Evolutionary conservation across 2,113 vertebrate species (phyloP).

Genomic region (Podilymbus podiceps): DNA sequence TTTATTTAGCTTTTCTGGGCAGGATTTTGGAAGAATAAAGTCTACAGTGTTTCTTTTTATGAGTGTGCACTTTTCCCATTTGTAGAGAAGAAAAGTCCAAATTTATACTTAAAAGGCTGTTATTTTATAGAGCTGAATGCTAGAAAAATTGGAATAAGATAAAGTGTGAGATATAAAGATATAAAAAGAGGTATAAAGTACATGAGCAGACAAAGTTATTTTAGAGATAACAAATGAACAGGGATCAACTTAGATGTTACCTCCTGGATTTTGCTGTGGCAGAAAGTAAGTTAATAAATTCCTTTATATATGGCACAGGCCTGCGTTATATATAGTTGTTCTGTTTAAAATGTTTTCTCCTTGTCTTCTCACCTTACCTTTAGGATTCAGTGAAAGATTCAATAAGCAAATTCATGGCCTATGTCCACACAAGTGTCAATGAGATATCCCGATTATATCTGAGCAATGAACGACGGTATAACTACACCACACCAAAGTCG

Average conservation of each 20-base stretch:
- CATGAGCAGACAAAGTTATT: not conserved
- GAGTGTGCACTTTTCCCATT: not conserved
- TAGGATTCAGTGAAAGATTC: slow-evolving; percentile 84
- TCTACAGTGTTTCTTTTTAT: not conserved
- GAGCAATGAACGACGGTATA: slow-evolving; percentile 86
- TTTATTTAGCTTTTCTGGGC: not conserved
- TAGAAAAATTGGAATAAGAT: slow-evolving; percentile 2
- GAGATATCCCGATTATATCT: slow-evolving; percentile 84
- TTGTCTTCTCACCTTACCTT: not conserved
- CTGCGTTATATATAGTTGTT: not conserved
- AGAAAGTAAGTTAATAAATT: not conserved
- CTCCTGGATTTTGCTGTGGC: not conserved
- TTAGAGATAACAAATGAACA: slow-evolving; percentile 12
- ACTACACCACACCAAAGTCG: slow-evolving; percentile 96
- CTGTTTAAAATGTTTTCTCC: not conserved
- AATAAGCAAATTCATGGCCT: slow-evolving; percentile 93
- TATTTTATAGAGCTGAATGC: not conserved
- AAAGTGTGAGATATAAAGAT: slow-evolving; percentile 17
- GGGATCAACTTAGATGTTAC: not conserved
- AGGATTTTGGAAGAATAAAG: not conserved
- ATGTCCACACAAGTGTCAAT: slow-evolving; percentile 90
- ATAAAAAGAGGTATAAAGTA: not conserved
- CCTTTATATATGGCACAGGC: not conserved
- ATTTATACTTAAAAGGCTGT: slow-evolving; percentile 1
- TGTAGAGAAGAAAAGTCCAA: not conserved